Percentiles rank a stretch among this genome's conserved stretches.
phyloP scores from a whole-genome alignment of 2,797 vertebrate genomes.

The Streptopelia turtur region DNA sequence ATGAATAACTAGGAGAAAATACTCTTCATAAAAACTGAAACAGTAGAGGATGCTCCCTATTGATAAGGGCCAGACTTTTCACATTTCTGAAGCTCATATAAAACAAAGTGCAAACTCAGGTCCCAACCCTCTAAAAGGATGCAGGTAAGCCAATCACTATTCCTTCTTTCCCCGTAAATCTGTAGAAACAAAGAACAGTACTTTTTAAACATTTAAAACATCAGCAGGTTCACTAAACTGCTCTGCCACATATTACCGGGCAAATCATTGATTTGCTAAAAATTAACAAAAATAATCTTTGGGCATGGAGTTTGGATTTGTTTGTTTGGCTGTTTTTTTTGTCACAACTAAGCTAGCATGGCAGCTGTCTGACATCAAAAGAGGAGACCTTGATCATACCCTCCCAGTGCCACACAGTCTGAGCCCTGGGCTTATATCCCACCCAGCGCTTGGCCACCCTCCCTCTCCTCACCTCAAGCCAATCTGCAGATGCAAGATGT shows the following conservation, averaged over 20 bases:
- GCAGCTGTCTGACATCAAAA: not conserved
- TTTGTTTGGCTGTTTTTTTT: not conserved
- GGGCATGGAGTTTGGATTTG: not conserved
- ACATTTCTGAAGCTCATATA: not conserved
- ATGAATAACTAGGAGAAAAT: not conserved
- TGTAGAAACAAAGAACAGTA: not conserved
- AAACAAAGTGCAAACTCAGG: not conserved
- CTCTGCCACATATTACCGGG: not conserved
- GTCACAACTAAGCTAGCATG: not conserved
- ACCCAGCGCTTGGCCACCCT: not conserved
- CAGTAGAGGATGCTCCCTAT: not conserved
- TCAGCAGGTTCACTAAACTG: not conserved
- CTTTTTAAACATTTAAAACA: not conserved
- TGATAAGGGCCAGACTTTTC: not conserved
- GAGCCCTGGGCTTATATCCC: not conserved
- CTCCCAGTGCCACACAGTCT: not conserved
- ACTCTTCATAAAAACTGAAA: not conserved
- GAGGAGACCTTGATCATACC: not conserved
- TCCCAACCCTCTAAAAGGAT: not conserved
- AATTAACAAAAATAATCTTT: not conserved
- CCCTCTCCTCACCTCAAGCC: not conserved
- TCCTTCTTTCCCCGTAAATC: not conserved
- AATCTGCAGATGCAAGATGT: not conserved
- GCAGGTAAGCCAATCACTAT: not conserved
- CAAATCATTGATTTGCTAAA: not conserved